Evolutionary conservation across 1,140 invertebrate species (phyloP), one percentile per base, ranked within the genome.

Genomic region (Daktulosphaira vitifoliae): DNA sequence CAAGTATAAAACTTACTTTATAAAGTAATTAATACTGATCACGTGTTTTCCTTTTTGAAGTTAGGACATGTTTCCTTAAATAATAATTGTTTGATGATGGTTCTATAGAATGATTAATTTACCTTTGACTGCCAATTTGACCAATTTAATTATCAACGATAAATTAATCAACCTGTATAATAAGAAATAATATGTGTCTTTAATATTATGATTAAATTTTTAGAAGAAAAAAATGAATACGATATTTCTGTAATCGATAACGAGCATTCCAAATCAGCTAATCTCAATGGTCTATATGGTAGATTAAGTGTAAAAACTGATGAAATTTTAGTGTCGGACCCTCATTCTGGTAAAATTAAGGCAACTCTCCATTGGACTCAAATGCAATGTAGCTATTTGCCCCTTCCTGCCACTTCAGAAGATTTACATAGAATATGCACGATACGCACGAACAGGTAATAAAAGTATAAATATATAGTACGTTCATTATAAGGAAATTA

Each of bases 201-300:
- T 33, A 33, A 33, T 33, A 59, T 42, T 48, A 48, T 64, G 51
- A 51, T 33, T 62, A 18, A 25, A 20, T 39, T 54, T 69, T 50
- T 69, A 76, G 75, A 72, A 37, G 68, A 68, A 11, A 72, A 75
- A 26, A 75, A 73, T 62, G 75, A 75, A 39, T 79, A 78, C 66
- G 72, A 72, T 16, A 72, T 81, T 4, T 81, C 80, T 1, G 73
- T 81, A 15, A 72, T 81, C 11, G 80, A 81, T 67, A 81, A 80
- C 46, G 67, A 70, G 0, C 79, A 80, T 71, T 81, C 80, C 0
- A 74, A 78, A 68, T 68, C 72, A 5, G 76, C 78, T 48, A 78
- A 78, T 22, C 68, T 81, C 29, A 76, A 72, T 26, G 80, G 80
- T 15, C 66, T 81, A 3, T 75, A 80, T 56, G 80, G 80, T 3